Evolutionary conservation across 2,797 vertebrate species (phyloP).

Genomic region (Squalus acanthias): DNA sequence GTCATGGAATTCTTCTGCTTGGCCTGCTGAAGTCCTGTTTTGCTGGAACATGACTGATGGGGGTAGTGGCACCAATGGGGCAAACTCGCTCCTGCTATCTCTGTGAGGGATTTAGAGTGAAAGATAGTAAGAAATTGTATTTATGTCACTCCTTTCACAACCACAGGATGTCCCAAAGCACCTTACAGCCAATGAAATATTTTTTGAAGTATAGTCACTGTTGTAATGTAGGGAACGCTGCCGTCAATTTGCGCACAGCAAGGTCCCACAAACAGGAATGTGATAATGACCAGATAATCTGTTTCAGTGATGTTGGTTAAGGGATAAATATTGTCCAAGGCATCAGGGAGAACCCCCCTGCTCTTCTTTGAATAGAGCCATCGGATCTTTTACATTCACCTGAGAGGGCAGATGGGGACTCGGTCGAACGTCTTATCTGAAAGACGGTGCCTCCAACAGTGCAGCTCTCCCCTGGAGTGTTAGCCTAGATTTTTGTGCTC

Average conservation of each 20-base stretch:
- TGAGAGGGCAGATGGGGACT: not conserved
- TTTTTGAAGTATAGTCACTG: not conserved
- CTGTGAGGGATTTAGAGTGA: not conserved
- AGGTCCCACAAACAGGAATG: not conserved
- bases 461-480: not conserved
- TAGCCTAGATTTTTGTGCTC: not conserved
- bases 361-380: too few relatives aligned
- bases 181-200: not conserved
- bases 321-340: not conserved
- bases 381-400: not conserved
- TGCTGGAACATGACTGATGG: constrained; percentile 7
- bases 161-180: not conserved
- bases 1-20: not conserved
- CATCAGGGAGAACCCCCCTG: not conserved
- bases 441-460: not conserved
- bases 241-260: not conserved
- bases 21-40: not conserved
- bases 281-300: not conserved
- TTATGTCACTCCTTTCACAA: not conserved
- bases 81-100: constrained; percentile 18
- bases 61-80: constrained; percentile 1
- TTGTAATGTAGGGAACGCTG: not conserved
- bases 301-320: not conserved
- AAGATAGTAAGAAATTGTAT: not conserved
- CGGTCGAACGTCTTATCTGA: not conserved